phyloP scores from a whole-genome alignment of 2,113 vertebrate species.

The Hypomesus transpacificus region DNA sequence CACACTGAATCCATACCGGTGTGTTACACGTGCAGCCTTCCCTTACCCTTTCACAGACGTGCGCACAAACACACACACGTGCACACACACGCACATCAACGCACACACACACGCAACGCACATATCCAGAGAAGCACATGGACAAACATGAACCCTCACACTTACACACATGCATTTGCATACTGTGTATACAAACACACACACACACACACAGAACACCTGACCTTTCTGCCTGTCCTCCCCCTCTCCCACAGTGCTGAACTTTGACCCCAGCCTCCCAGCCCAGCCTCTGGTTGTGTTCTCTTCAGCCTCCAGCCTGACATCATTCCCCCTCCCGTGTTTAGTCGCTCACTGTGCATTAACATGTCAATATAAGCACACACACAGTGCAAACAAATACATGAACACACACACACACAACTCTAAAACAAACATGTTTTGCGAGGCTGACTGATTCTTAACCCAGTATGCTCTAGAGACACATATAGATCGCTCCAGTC shows the following conservation, averaged over 20 bases:
- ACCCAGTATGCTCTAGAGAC: constrained; percentile 11
- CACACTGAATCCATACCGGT: too few species aligned
- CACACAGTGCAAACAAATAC: neutral
- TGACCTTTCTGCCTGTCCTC: too few species aligned
- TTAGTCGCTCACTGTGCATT: constrained; percentile 23
- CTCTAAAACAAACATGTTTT: neutral
- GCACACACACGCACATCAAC: neutral
- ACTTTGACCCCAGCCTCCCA: too few species aligned
- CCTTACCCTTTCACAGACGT: too few species aligned
- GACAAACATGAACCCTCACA: neutral
- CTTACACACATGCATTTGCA: neutral
- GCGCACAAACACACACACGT: neutral
- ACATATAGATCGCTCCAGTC: constrained; percentile 27
- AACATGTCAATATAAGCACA: constrained; percentile 29
- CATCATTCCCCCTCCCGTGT: neutral
- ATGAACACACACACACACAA: neutral
- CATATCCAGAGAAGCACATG: neutral
- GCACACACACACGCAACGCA: neutral
- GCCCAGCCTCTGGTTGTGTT: too few species aligned
- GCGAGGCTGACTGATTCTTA: neutral
- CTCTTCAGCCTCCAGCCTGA: too few species aligned
- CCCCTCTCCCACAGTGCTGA: too few species aligned
- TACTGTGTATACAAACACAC: neutral
- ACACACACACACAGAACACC: constrained; percentile 1
- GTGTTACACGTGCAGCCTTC: too few species aligned